Evolutionary conservation across 2,797 vertebrate species (phyloP).

Genomic region (Coregonus suidteri): DNA sequence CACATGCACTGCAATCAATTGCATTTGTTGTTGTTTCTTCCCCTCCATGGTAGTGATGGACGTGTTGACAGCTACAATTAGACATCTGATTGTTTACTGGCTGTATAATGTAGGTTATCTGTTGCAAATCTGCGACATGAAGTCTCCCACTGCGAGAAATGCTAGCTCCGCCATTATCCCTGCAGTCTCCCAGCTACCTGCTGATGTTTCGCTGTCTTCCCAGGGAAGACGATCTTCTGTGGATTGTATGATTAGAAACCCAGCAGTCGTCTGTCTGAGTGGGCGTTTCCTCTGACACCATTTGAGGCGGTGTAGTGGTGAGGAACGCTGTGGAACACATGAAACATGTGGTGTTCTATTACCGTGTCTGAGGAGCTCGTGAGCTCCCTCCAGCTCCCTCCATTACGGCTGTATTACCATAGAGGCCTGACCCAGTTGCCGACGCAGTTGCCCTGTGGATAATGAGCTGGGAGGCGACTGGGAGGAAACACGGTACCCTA

Average conservation of each 20-base stretch:
- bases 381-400: background rate
- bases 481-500: background rate
- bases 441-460: slow-evolving; percentile 4
- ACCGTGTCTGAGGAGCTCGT: background rate
- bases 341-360: background rate
- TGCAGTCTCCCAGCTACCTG: background rate
- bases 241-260: background rate
- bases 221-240: background rate
- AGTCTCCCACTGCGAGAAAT: background rate
- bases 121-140: background rate
- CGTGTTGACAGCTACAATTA: background rate
- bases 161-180: background rate
- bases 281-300: background rate
- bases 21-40: background rate
- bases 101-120: slow-evolving; percentile 5
- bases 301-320: background rate
- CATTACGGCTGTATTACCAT: background rate
- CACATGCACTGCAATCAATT: background rate
- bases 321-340: background rate
- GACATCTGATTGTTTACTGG: background rate
- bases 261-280: background rate
- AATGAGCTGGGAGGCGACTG: slow-evolving; percentile 18
- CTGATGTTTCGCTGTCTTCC: background rate
- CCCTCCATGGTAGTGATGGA: background rate
- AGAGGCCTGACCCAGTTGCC: background rate